A percentile compares a stretch with the other conserved stretches of the same genome.
Evolutionary conservation across 2,888 invertebrate species (phyloP).

Genomic region (Helleia helle): DNA sequence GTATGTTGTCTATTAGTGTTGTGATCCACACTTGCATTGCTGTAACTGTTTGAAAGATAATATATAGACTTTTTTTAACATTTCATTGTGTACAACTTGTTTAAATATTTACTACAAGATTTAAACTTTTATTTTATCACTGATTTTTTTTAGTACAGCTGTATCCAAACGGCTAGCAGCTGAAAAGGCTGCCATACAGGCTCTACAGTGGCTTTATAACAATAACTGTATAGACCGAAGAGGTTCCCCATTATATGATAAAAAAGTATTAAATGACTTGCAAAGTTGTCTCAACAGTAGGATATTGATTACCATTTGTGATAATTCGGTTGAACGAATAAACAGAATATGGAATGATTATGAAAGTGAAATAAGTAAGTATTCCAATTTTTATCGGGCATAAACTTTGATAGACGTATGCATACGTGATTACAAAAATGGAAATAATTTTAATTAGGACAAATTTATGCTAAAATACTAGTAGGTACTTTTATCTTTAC

Average conservation of each 20-base stretch:
- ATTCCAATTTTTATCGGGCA: no score
- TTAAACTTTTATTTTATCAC: neutral
- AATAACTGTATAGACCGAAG: constrained; percentile 56
- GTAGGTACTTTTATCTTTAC: no score
- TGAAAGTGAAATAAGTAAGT: constrained; percentile 57
- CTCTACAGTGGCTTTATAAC: constrained; percentile 67
- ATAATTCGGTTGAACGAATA: constrained; percentile 45
- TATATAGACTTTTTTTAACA: neutral
- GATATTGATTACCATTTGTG: constrained; percentile 37
- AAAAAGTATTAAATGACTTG: constrained; percentile 41
- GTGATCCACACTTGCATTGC: no score
- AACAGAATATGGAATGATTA: constrained; percentile 55
- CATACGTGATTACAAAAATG: no score
- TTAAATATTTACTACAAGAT: no score
- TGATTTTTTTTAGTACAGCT: constrained; percentile 38
- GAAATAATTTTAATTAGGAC: no score
- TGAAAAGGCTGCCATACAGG: constrained; percentile 65
- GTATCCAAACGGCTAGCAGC: constrained; percentile 70
- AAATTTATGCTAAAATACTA: no score
- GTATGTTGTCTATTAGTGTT: no score
- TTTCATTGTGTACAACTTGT: no score
- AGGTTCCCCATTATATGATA: constrained; percentile 65
- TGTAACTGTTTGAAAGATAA: no score
- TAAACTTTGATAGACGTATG: no score
- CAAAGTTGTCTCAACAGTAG: constrained; percentile 38